A percentile compares a stretch with the other conserved stretches of the same genome.
Conservation (phyloP, 2,888 invertebrate species). For the Patella depressa region DNA sequence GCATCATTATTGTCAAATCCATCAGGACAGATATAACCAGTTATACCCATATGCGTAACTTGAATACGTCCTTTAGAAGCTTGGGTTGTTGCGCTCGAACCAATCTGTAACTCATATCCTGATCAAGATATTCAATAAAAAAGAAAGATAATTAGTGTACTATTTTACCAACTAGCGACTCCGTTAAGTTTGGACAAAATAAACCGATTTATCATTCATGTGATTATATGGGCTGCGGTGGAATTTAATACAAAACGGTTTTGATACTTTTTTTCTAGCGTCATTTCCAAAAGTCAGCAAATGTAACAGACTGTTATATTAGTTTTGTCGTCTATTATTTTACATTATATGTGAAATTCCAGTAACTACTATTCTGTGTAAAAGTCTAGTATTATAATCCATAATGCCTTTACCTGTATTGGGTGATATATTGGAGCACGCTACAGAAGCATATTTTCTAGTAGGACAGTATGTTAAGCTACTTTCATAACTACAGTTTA, state of each 20-base stretch:
- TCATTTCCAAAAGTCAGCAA: too few relatives aligned
- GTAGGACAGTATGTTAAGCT: conserved; percentile 46
- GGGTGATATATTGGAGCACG: conserved; percentile 51
- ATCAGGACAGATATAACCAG: conserved; percentile 53
- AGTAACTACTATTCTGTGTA: too few relatives aligned
- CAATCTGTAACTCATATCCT: background rate
- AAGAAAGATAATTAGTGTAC: background rate
- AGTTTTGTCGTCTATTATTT: too few relatives aligned
- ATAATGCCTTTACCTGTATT: conserved; percentile 41
- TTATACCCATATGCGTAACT: conserved; percentile 49
- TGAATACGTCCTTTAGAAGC: conserved; percentile 40
- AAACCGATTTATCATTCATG: too few relatives aligned
- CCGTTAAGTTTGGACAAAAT: too few relatives aligned
- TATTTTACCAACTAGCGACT: too few relatives aligned
- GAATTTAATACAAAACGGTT: too few relatives aligned
- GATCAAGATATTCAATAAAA: background rate
- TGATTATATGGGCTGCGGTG: too few relatives aligned
- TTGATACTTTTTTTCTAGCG: too few relatives aligned
- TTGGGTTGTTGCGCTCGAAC: background rate
- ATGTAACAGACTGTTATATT: too few relatives aligned
- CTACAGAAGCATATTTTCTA: conserved; percentile 54
- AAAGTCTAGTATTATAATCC: too few relatives aligned
- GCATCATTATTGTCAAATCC: conserved; percentile 56
- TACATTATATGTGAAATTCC: too few relatives aligned
- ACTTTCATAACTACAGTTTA: conserved; percentile 42